Percentiles rank a stretch among this genome's conserved stretches.
Conservation (phyloP, 2,113 vertebrate genomes). For the Cavia aperea region DNA sequence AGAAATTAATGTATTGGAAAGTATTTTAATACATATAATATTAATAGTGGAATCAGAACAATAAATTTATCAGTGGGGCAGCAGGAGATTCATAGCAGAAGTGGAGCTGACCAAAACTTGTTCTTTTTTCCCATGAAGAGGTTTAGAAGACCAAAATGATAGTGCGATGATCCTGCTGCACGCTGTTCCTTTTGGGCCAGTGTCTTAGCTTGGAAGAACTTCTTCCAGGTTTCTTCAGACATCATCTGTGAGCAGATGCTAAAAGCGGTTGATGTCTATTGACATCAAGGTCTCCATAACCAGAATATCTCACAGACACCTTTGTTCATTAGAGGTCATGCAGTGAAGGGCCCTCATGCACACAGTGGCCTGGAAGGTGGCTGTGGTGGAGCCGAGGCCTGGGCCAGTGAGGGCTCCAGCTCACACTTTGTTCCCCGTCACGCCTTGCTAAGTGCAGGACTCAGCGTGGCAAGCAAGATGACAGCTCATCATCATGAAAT, state of each 20-base stretch:
- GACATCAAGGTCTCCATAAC: background rate
- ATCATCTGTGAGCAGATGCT: background rate
- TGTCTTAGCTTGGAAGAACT: background rate
- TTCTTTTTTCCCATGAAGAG: background rate
- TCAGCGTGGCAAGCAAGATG: background rate
- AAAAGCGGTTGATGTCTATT: background rate
- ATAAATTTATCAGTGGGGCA: background rate
- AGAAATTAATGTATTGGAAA: slow-evolving; percentile 1
- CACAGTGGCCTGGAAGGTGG: background rate
- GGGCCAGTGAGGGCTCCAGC: background rate
- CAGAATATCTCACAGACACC: background rate
- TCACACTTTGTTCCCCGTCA: background rate
- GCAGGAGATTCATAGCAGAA: background rate
- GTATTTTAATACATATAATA: background rate
- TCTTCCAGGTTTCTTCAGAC: background rate
- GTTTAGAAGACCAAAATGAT: background rate
- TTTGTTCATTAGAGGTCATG: background rate
- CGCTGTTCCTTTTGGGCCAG: background rate
- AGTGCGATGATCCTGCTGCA: background rate
- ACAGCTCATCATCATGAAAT: background rate
- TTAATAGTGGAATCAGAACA: background rate
- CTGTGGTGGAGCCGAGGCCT: accelerated
- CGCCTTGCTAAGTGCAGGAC: background rate
- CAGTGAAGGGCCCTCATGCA: background rate
- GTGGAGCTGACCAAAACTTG: background rate